phyloP scores from a whole-genome alignment of 1,140 invertebrate genomes.

The Rhopalosiphum padi region DNA sequence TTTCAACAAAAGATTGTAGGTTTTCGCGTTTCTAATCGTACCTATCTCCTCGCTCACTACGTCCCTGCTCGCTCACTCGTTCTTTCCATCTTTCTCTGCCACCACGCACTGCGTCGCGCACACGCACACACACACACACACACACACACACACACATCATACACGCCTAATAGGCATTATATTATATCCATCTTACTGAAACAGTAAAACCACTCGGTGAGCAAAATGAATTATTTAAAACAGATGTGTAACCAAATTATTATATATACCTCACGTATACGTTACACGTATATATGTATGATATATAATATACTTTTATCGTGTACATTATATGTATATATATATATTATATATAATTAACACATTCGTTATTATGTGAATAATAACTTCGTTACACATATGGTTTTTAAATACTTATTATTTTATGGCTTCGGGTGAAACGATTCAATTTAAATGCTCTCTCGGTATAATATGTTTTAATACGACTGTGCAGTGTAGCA shows the following conservation, averaged over 20 bases:
- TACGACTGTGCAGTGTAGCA: neutral
- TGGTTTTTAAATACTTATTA: constrained; percentile 46
- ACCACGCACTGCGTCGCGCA: too few relatives aligned
- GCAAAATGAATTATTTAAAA: neutral
- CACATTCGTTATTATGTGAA: constrained; percentile 27
- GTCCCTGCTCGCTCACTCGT: neutral
- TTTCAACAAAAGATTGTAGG: neutral
- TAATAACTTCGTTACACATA: constrained; percentile 1
- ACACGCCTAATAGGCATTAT: neutral
- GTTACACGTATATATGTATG: neutral
- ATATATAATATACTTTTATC: neutral
- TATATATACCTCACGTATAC: neutral
- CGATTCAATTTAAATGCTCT: constrained; percentile 14
- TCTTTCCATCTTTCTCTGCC: too few relatives aligned
- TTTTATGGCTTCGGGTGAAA: constrained; percentile 42
- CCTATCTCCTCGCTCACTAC: neutral
- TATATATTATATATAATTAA: constrained; percentile 42
- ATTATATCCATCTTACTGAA: neutral
- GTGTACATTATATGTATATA: neutral
- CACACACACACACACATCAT: neutral
- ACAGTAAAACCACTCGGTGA: neutral
- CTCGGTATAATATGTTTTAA: neutral
- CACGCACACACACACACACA: neutral
- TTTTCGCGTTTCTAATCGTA: neutral
- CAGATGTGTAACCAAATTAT: constrained; percentile 26